phyloP scores from a whole-genome alignment of 1,140 invertebrate species.

The Magallana angulata region DNA sequence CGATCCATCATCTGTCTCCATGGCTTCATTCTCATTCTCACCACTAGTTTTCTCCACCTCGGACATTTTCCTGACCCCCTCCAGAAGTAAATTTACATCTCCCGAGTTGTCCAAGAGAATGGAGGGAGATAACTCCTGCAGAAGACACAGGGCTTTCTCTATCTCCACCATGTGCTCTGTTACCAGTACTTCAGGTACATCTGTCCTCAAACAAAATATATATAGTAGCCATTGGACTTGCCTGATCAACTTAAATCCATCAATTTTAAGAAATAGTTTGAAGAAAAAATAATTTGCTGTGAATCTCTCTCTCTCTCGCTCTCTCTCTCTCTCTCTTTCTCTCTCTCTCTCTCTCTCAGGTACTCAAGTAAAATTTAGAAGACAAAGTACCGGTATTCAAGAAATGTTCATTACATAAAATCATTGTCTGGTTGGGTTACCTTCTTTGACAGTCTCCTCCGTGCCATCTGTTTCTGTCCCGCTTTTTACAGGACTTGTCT shows the following conservation, averaged over 20 bases:
- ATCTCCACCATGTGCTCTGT: conserved; percentile 52
- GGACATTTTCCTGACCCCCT: conserved; percentile 46
- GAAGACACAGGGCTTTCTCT: conserved; percentile 57
- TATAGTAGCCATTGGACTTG: neutral
- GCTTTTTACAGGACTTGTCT: neutral
- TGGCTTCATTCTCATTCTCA: neutral
- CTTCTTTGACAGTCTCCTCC: conserved; percentile 3
- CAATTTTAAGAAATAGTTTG: too few relatives aligned
- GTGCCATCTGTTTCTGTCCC: neutral
- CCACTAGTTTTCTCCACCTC: neutral
- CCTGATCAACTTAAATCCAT: too few relatives aligned
- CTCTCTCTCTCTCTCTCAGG: too few relatives aligned
- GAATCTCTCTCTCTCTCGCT: too few relatives aligned
- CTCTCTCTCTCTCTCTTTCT: too few relatives aligned
- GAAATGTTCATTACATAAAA: too few relatives aligned
- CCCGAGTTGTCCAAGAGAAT: conserved; percentile 47
- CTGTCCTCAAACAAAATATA: conserved; percentile 34
- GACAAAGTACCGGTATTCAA: too few relatives aligned
- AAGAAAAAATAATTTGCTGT: too few relatives aligned
- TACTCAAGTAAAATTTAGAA: too few relatives aligned
- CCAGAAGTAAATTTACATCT: conserved; percentile 54
- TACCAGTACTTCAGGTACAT: conserved; percentile 11
- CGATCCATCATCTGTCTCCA: neutral
- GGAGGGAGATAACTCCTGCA: conserved; percentile 55
- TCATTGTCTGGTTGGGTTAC: neutral